Evolutionary conservation across 2,797 vertebrate species (phyloP), one percentile per base, ranked within the genome.

Genomic region (Coregonus sp.): DNA sequence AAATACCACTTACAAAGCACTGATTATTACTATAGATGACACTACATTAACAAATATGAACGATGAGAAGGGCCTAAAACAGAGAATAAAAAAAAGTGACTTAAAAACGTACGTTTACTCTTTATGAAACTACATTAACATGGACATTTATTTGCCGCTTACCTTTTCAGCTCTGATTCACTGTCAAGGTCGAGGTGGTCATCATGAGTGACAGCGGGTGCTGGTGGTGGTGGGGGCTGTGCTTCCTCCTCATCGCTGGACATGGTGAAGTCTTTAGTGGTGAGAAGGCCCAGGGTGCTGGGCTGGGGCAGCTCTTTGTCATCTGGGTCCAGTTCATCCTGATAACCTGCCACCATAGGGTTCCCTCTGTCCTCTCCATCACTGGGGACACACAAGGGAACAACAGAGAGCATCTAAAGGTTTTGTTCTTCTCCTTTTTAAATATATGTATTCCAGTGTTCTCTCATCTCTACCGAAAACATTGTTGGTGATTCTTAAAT

Each of bases 321-420:
- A 16, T 97, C 96, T 0, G 92, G 91, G 78, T 99, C 98, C 52
- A 99, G 91, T 68, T 99, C 97, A 0, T 99, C 98, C 87, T 96
- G 97, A 91, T 98, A 97, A 14, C 92, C 91, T 0, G 97, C 95
- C 20, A 99, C 98, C 96, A 99, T 95, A 0, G 98, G 98, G 92
- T 98, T 99, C 16, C 93, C 96, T 29, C 90, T 80, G 0, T 1
- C 84, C 71, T 98, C 98, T 14, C 90, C 94, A 1, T 99, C 98
- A 0, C 98, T 99, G 92, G 40, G 40, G 40, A 47, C 40, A 47
- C 40, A 47, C 40, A 40, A 40, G 37, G 37, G 37, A 40, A 37
- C 35, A 47, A 47, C 40, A 47, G 7, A 47, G 37, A 40, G 6
- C 37, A 40, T 40, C 37, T 40, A 47, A 47, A 1, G 40, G 9